Base-by-base conservation (phyloP, 2,888 invertebrate genomes). In the Acrocyrtus sp. region DNA sequence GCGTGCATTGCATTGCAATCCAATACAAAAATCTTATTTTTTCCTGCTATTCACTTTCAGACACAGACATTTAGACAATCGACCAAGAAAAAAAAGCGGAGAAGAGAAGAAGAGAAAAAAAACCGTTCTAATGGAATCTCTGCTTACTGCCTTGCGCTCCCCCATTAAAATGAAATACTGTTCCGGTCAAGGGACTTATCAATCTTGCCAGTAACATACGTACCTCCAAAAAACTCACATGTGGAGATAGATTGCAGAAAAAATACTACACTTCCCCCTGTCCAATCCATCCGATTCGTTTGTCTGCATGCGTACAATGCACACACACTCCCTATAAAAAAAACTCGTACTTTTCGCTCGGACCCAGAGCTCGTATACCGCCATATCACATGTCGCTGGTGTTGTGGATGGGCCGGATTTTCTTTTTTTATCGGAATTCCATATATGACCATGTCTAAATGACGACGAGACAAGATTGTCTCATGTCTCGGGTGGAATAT, bases 131-230 rank as follows among this genome's bases (percentile, higher is more conserved):
- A 87, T 87, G 87, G 87, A 86, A 87, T 86, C 86, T 85, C 84
- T 86, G 85, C 84, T 84, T n/a, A n/a, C n/a, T n/a, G n/a, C n/a
- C n/a, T n/a, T n/a, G 85, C 39, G 84, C 84, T 84, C 67, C 58
- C 76, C 86, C 86, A 87, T 87, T 87, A 87, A 87, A 87, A 87
- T 87, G 87, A 87, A 86, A 87, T 87, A 87, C 74, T 72, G 76
- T 75, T 75, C 75, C 77, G 78, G 80, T 80, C 78, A 77, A 80
- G 80, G 78, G 78, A 78, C 76, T 74, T 76, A 80, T 80, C 78
- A 78, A 78, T 80, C 78, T 78, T 74, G 45, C 41, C 50, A 53
- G 34, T 8, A 34, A 26, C 54, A 21, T 61, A 57, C 54, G 60
- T 60, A 47, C 58, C 34, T 34, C n/a, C n/a, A n/a, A n/a, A n/a